Conservation (phyloP, 2,113 vertebrate species). For the Polyodon spathula region DNA sequence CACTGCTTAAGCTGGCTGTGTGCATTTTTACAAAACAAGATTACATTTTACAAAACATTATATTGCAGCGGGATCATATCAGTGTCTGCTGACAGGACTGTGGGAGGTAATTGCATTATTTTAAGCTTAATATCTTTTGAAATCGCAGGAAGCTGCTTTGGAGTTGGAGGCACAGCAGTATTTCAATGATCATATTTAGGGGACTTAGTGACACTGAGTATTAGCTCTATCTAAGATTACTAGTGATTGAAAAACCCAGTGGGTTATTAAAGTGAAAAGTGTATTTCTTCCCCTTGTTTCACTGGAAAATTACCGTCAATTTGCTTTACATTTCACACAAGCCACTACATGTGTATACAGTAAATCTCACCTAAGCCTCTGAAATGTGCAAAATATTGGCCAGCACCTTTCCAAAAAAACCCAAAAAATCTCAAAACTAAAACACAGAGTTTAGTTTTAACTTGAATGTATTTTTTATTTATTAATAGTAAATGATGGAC, state of each 20-base stretch:
- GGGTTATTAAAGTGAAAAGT: not conserved
- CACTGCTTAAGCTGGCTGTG: not conserved
- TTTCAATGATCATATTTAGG: not conserved
- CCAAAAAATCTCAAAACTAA: no score
- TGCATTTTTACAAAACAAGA: constrained; percentile 19
- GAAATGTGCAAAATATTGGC: no score
- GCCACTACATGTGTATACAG: no score
- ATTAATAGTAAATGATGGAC: no score
- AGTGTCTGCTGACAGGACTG: not conserved
- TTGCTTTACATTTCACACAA: no score
- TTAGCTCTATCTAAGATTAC: constrained; percentile 4
- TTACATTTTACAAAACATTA: constrained; percentile 10
- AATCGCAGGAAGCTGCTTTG: not conserved
- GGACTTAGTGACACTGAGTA: not conserved
- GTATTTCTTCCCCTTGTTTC: not conserved
- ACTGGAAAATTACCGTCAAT: not conserved
- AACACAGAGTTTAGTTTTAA: no score
- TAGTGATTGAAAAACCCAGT: constrained; percentile 9
- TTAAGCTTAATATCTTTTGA: constrained; percentile 12
- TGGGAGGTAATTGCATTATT: constrained; percentile 12
- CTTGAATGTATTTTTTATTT: no score
- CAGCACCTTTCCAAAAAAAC: no score
- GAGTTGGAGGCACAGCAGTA: constrained; percentile 3
- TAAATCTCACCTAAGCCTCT: no score
- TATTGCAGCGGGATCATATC: constrained; percentile 5